Base-by-base conservation (phyloP, 2,113 vertebrate genomes). In the Hyperoodon ampullatus region DNA sequence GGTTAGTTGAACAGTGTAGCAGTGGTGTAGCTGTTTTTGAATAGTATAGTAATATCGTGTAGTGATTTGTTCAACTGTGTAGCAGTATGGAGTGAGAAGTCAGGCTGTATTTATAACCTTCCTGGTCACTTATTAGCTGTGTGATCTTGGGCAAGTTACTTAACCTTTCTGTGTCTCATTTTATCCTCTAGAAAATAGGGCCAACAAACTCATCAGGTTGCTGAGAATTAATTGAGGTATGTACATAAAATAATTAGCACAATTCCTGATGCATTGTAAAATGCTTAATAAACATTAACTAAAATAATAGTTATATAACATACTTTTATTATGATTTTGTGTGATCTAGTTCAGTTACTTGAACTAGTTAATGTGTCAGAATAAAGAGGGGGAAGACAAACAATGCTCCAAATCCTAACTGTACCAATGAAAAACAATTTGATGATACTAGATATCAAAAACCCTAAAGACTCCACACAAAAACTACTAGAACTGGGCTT, bases 251-350 rank as follows among this genome's bases (percentile, higher is more conserved):
- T 81, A 93, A 77, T 91, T 89, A 72, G 16, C 44, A 83, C 2
- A 65, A n/a, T n/a, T 88, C 16, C 28, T 3, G 30, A 61, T 74
- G 35, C 39, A 68, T 13, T 11, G 33, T 81, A 75, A 81, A 90
- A 65, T 90, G 35, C 6, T 90, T 53, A 92, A 58, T 87, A 89
- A 74, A 90, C 87, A 15, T 55, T 39, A 70, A 86, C 39, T n/a
- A 70, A 94, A 97, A 72, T 87, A 92, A 95, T 55, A 53, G 82
- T 53, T 39, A 35, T 50, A n/a, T 23, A 30, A 68, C 42, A 66
- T 42, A 44, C 0, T 47, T 90, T 82, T 66, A 88, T 80, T 85
- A 82, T 77, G 86, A 55, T 87, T 95, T 84, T 90, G 4, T 92
- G 55, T 44, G 23, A 21, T 90, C 47, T 84, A 74, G 53, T 80